These are phyloP conservation scores for Lissocephala sabroskyi DNA, from an alignment of 2,888 invertebrate genomes.

Conservation along the genomic window DNA sequence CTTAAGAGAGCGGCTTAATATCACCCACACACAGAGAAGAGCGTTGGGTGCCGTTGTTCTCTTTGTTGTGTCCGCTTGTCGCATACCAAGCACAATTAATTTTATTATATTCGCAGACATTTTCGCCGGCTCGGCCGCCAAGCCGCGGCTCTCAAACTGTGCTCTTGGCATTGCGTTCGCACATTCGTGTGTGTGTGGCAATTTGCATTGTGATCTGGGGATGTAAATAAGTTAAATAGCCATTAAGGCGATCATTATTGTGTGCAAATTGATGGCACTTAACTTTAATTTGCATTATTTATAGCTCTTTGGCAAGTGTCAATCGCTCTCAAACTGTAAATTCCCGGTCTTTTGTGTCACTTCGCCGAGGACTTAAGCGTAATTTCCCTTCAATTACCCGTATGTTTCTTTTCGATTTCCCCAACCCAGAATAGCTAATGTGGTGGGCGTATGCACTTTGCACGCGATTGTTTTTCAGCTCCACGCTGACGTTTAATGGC, in stretches of 20 bases:
- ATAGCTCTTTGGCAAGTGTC: background rate
- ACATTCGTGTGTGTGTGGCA: conserved; percentile 2
- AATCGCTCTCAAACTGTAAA: no score
- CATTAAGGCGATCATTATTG: conserved; percentile 20
- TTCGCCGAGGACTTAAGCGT: no score
- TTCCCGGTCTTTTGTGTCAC: no score
- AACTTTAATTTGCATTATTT: conserved; percentile 20
- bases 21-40: conserved; percentile 3
- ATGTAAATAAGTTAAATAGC: conserved; percentile 52
- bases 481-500: no score
- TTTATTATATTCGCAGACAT: conserved; percentile 25
- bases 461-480: no score
- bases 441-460: no score
- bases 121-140: conserved; percentile 18
- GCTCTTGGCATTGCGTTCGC: background rate
- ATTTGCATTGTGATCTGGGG: conserved; percentile 21
- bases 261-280: background rate
- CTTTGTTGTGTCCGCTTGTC: conserved; percentile 17
- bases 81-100: conserved; percentile 34
- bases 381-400: no score
- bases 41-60: no score
- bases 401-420: no score
- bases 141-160: conserved; percentile 17
- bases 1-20: background rate
- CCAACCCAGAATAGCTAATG: no score